phyloP scores from a whole-genome alignment of 2,888 invertebrate species.

The Pollenia labialis region DNA sequence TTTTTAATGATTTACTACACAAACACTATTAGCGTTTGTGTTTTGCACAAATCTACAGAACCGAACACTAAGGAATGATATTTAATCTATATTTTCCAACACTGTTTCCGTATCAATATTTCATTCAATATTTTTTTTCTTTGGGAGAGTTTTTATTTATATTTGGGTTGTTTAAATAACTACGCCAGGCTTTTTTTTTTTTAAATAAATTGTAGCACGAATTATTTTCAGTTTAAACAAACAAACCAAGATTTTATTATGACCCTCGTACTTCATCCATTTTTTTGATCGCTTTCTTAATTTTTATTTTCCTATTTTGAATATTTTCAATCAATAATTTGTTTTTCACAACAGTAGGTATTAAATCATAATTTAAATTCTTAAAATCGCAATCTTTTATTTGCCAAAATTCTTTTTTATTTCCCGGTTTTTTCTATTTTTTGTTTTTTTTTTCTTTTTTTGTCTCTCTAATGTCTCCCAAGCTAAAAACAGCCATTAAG shows the following conservation, averaged over 20 bases:
- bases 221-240: not conserved
- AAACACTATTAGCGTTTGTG: too few relatives aligned
- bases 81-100: too few relatives aligned
- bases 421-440: not conserved
- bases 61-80: too few relatives aligned
- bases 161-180: too few relatives aligned
- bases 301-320: not conserved
- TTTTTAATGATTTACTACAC: too few relatives aligned
- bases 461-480: conserved; percentile 59
- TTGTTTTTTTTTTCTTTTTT: not conserved
- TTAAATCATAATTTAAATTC: conserved; percentile 54
- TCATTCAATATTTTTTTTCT: too few relatives aligned
- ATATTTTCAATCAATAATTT: not conserved
- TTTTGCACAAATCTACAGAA: too few relatives aligned
- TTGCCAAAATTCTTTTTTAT: conserved; percentile 24
- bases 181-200: too few relatives aligned
- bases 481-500: conserved; percentile 19
- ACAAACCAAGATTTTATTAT: not conserved
- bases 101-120: too few relatives aligned
- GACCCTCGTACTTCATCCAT: not conserved
- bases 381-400: conserved; percentile 25
- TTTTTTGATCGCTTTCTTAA: not conserved
- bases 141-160: too few relatives aligned
- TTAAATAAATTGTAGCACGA: too few relatives aligned
- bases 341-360: conserved; percentile 10